phyloP scores from a whole-genome alignment of 2,888 invertebrate species.

The Halocaridina rubra region DNA sequence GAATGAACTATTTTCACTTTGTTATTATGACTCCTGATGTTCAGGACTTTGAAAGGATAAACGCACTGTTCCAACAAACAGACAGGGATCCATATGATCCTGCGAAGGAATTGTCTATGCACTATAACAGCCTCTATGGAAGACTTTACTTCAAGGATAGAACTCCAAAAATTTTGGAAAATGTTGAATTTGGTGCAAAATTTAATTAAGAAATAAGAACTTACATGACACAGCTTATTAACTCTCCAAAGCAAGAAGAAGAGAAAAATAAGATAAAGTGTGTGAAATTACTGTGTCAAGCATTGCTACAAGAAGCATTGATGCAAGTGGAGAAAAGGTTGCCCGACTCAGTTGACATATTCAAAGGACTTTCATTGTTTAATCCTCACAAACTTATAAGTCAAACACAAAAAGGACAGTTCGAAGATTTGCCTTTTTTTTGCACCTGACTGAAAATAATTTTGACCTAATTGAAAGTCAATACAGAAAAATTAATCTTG shows the following conservation, averaged over 20 bases:
- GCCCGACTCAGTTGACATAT: not conserved
- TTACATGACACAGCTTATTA: not conserved
- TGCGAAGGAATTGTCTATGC: too few species aligned
- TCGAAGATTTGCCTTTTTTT: not conserved
- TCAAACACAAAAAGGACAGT: not conserved
- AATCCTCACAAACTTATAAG: not conserved
- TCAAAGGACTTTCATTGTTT: not conserved
- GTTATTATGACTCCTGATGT: not conserved
- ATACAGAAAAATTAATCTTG: not conserved
- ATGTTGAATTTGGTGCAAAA: not conserved
- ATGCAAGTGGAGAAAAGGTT: not conserved
- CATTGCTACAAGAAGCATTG: not conserved
- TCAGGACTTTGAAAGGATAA: not conserved
- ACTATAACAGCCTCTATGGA: not conserved
- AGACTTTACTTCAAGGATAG: not conserved
- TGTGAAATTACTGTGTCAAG: not conserved
- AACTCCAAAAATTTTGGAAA: not conserved
- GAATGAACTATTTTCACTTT: not conserved
- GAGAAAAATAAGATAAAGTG: not conserved
- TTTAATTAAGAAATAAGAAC: not conserved
- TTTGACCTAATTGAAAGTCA: not conserved
- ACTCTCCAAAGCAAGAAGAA: not conserved
- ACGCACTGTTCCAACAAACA: not conserved
- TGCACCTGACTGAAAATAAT: not conserved
- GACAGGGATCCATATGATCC: not conserved